Evolutionary conservation across 2,797 vertebrate species (phyloP), one percentile per base, ranked within the genome.

Genomic region (Tamandua tetradactyla): DNA sequence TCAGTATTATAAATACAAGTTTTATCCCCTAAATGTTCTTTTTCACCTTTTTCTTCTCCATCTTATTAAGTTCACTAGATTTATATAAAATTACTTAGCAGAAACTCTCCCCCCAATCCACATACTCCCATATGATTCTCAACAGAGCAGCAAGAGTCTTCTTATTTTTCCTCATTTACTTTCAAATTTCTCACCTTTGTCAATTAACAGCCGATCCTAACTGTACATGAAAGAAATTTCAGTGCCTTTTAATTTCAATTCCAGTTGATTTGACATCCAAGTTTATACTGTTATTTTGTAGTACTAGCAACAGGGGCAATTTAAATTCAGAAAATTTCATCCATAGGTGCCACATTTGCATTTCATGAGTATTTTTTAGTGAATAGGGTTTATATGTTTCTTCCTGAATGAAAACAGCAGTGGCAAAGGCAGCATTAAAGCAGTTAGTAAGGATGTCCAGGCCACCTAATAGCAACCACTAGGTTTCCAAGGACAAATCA

Each of bases 381-480:
- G 98, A 98, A 97, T 94, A 94, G 93, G 78, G 97, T 97, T 96
- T 92, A 75, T 94, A 59, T 96, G 97, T 92, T 96, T 94, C 52
- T 89, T 97, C 94, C 74, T 96, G 95, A 97, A 71, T 96, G 97
- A 92, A 97, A 97, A 93, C 96, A 96, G 97, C 97, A 76, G 96
- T 91, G 89, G 76, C 94, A 97, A 96, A 97, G 96, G 97, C 95
- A 98, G 98, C 97, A 96, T 97, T 97, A 98, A 98, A 99, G 99
- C 98, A 98, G 97, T 98, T 98, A 95, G 98, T 97, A 97, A 98
- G 98, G 98, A 98, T 98, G 98, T 97, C 97, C 98, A 83, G 97
- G 97, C 98, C 98, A 97, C 97, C 97, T 94, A 98, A 91, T 98
- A 98, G 98, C 98, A 98, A 98, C 98, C 97, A 97, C 98, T 96